A percentile compares a stretch with the other conserved stretches of the same genome.
phyloP scores from a whole-genome alignment of 2,888 invertebrate species.

The Tipula vernalis region DNA sequence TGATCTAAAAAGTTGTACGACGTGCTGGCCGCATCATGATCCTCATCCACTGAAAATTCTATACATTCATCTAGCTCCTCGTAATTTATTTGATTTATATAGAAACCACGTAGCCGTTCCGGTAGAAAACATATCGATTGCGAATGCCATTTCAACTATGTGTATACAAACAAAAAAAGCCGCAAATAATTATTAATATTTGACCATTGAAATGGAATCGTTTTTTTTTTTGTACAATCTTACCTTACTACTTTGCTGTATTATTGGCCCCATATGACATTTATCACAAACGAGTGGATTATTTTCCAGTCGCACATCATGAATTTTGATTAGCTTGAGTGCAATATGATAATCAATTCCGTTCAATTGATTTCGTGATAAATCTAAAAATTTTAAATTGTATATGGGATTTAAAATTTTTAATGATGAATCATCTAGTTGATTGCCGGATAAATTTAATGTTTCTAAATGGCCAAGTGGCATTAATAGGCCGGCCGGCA shows the following conservation, averaged over 20 bases:
- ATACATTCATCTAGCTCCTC: slow-evolving; percentile 32
- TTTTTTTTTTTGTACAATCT: slow-evolving; percentile 16
- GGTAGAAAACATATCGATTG: slow-evolving; percentile 36
- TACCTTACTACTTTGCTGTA: slow-evolving; percentile 34
- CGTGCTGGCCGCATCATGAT: slow-evolving; percentile 39
- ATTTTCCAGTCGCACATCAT: slow-evolving; percentile 34
- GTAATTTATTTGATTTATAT: slow-evolving; percentile 33
- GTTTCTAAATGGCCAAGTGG: slow-evolving; percentile 41
- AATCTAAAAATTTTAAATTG: slow-evolving; percentile 45
- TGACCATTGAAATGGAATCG: too few relatives aligned
- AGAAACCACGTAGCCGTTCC: slow-evolving; percentile 32
- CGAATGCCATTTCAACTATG: slow-evolving; percentile 34
- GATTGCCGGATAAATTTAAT: slow-evolving; percentile 63
- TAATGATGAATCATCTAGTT: slow-evolving; percentile 39
- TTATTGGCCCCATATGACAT: slow-evolving; percentile 36
- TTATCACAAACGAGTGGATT: slow-evolving; percentile 36
- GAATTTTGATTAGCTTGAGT: slow-evolving; percentile 31
- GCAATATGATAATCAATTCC: slow-evolving; percentile 37
- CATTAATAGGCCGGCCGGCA: slow-evolving; percentile 32
- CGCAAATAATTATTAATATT: too few relatives aligned
- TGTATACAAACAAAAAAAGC: slow-evolving; percentile 14
- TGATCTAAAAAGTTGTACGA: slow-evolving; percentile 41
- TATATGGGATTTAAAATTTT: slow-evolving; percentile 34
- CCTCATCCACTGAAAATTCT: slow-evolving; percentile 37
- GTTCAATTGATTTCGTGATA: slow-evolving; percentile 59